Evolutionary conservation across 2,113 vertebrate species (phyloP).

Genomic region (Cyprinodon tularosa): DNA sequence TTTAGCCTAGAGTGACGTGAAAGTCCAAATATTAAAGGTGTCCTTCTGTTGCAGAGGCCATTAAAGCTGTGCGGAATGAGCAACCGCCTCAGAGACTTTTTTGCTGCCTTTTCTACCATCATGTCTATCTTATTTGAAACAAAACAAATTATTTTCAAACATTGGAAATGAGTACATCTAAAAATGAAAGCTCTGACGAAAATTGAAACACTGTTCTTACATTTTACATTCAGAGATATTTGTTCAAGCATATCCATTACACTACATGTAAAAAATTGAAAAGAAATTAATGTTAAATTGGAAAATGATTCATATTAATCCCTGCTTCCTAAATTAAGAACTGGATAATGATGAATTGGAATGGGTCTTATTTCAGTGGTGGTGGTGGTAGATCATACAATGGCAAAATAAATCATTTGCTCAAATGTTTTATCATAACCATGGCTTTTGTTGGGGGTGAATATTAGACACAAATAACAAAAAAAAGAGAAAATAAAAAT

Average conservation of each 20-base stretch:
- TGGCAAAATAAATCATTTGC: no score
- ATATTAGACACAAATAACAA: neutral
- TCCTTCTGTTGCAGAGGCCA: slow-evolving; percentile 77
- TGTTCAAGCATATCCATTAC: neutral
- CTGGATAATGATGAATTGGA: no score
- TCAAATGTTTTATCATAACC: neutral
- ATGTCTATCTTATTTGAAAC: slow-evolving; percentile 62
- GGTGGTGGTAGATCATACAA: no score
- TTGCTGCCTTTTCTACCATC: slow-evolving; percentile 68
- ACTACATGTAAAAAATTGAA: no score
- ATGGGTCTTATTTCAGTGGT: no score
- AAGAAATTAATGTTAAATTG: no score
- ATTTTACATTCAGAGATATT: slow-evolving; percentile 15
- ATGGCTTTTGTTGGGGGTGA: neutral
- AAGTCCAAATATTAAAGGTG: slow-evolving; percentile 85
- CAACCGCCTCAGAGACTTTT: slow-evolving; percentile 60
- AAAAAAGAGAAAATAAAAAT: neutral
- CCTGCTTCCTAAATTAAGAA: no score
- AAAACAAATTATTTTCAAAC: slow-evolving; percentile 67
- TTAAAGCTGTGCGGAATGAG: slow-evolving; percentile 72
- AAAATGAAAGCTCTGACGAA: slow-evolving; percentile 30
- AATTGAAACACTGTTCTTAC: slow-evolving; percentile 3
- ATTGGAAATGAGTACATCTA: slow-evolving; percentile 31
- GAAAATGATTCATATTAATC: no score
- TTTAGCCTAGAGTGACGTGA: slow-evolving; percentile 80